phyloP scores from a whole-genome alignment of 2,113 vertebrate genomes.

The Pelusios castaneus region DNA sequence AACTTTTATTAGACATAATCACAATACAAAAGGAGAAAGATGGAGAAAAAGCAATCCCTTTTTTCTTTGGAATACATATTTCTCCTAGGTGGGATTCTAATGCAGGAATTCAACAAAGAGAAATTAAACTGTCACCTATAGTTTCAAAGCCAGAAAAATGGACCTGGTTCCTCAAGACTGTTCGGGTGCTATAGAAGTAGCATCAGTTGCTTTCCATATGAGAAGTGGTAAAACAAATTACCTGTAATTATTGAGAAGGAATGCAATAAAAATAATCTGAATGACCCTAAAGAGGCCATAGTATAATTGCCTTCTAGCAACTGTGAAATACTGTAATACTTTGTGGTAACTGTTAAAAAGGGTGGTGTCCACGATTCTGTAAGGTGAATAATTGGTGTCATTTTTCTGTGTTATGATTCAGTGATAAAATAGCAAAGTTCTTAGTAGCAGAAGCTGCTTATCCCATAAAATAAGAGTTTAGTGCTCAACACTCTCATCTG shows the following conservation, averaged over 20 bases:
- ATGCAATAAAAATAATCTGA: accelerated
- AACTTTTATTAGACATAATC: neutral
- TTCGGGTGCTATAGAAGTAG: neutral
- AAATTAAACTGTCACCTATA: neutral
- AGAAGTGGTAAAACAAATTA: neutral
- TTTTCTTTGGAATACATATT: neutral
- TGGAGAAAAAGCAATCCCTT: neutral
- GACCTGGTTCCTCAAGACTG: neutral
- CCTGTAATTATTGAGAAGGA: neutral
- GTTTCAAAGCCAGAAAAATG: neutral
- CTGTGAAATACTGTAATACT: constrained; percentile 18
- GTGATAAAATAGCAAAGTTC: neutral
- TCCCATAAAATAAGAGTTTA: constrained; percentile 38
- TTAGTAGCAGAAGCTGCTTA: constrained; percentile 22
- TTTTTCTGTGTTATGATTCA: neutral
- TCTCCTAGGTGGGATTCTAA: neutral
- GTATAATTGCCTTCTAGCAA: constrained; percentile 5
- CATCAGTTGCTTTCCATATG: neutral
- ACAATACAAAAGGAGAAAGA: neutral
- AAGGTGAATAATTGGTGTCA: neutral
- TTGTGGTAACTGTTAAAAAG: neutral
- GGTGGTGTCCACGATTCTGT: neutral
- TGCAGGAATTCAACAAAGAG: neutral
- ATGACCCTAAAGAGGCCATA: neutral
- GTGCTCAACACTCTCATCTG: neutral